These are phyloP conservation scores for Garra rufa DNA, from an alignment of 2,113 vertebrate genomes.

Conservation along the genomic window DNA sequence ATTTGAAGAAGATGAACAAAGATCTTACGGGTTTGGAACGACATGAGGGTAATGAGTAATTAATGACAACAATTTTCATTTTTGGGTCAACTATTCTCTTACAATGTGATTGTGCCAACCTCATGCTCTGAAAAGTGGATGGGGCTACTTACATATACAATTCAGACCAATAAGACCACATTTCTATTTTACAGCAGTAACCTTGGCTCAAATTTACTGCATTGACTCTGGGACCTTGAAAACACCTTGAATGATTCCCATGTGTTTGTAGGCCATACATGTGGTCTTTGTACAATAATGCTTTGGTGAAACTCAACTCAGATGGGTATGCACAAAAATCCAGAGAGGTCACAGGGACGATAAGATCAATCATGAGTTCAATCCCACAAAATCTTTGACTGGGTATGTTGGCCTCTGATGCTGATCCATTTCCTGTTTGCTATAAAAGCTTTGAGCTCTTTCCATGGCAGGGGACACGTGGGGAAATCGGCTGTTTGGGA, in stretches of 20 bases:
- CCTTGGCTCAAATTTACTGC: neutral
- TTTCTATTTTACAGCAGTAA: neutral
- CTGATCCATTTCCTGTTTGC: conserved; percentile 24
- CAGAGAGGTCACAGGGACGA: neutral
- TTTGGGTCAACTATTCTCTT: too few relatives aligned
- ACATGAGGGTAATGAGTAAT: too few relatives aligned
- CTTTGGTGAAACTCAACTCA: conserved; percentile 31
- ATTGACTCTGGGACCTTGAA: neutral
- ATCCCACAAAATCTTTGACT: neutral
- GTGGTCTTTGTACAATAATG: conserved; percentile 8
- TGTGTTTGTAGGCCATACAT: conserved; percentile 21
- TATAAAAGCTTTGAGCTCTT: conserved; percentile 13
- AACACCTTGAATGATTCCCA: conserved; percentile 13
- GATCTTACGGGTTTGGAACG: too few relatives aligned
- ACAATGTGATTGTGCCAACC: too few relatives aligned
- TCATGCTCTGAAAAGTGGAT: neutral
- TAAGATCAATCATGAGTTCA: conserved; percentile 29
- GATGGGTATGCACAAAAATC: conserved; percentile 18
- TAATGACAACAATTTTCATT: too few relatives aligned
- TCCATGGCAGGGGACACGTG: neutral
- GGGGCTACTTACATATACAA: neutral
- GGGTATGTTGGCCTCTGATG: conserved; percentile 7
- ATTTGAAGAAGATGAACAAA: too few relatives aligned
- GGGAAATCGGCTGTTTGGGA: neutral
- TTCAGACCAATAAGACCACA: neutral